Conservation (phyloP, 2,797 vertebrate genomes). For the Sebastes melanostomus region DNA sequence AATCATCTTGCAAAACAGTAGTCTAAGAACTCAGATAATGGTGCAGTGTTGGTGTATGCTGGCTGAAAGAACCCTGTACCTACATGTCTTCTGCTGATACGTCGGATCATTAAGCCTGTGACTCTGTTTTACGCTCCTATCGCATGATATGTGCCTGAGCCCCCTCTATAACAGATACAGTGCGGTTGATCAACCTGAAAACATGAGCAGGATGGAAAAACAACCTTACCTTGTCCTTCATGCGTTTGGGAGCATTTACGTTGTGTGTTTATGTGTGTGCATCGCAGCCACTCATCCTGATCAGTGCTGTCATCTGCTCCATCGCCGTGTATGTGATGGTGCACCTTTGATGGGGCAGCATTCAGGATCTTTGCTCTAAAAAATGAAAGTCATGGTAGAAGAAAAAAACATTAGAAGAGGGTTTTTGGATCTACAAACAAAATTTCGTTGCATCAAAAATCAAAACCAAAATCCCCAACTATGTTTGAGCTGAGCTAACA, state of each 20-base stretch:
- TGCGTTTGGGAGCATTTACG: conserved; percentile 49
- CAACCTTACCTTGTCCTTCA: conserved; percentile 20
- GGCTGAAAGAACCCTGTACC: conserved; percentile 46
- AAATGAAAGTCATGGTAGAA: conserved; percentile 35
- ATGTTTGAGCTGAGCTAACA: conserved; percentile 72
- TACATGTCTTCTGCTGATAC: conserved; percentile 57
- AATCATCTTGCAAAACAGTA: conserved; percentile 47
- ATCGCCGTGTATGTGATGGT: conserved; percentile 54
- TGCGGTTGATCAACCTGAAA: conserved; percentile 56
- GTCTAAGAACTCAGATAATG: conserved; percentile 47
- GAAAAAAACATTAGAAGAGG: conserved; percentile 3
- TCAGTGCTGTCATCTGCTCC: conserved; percentile 65
- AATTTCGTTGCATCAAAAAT: conserved; percentile 43
- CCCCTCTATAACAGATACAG: conserved; percentile 44
- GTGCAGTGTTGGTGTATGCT: conserved; percentile 47
- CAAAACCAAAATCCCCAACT: conserved; percentile 55
- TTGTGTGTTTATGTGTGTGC: conserved; percentile 36
- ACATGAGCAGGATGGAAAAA: conserved; percentile 33
- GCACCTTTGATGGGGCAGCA: conserved; percentile 54
- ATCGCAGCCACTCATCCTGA: conserved; percentile 46
- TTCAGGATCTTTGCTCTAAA: conserved; percentile 56
- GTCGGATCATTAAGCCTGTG: conserved; percentile 55
- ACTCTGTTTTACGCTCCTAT: conserved; percentile 63
- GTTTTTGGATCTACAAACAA: conserved; percentile 59
- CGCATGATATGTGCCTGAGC: conserved; percentile 74